These are phyloP conservation scores for Scaptomyza reducta DNA, from an alignment of 2,888 invertebrate species.

Conservation along the genomic window DNA sequence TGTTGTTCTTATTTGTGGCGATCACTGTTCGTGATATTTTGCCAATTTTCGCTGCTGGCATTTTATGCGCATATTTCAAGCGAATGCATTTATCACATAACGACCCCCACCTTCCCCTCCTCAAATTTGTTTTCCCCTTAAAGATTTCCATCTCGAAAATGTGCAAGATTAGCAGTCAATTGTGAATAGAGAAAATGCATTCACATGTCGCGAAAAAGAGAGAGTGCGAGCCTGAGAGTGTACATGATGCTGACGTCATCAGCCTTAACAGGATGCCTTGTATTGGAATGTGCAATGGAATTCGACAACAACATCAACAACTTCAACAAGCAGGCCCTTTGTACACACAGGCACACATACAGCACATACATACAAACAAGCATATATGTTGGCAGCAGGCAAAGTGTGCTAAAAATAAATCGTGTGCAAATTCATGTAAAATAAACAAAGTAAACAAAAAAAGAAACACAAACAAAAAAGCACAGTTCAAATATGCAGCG, in stretches of 20 bases:
- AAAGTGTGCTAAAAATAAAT: slow-evolving; percentile 58
- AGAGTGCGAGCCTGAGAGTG: neutral
- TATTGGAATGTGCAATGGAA: slow-evolving; percentile 27
- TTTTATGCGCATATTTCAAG: slow-evolving; percentile 53
- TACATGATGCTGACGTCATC: slow-evolving; percentile 32
- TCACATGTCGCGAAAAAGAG: neutral
- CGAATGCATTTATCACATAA: slow-evolving; percentile 58
- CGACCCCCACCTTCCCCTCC: neutral
- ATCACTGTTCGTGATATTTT: slow-evolving; percentile 66
- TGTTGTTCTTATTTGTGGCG: slow-evolving; percentile 26
- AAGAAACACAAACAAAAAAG: slow-evolving; percentile 23
- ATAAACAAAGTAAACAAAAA: slow-evolving; percentile 30
- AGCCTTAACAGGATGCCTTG: slow-evolving; percentile 25
- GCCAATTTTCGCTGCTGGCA: slow-evolving; percentile 45
- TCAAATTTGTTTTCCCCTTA: neutral
- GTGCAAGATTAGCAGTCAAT: slow-evolving; percentile 33
- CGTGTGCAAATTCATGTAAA: slow-evolving; percentile 41
- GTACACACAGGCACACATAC: neutral
- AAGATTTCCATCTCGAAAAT: slow-evolving; percentile 6
- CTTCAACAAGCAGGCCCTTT: slow-evolving; percentile 10
- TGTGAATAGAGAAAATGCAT: slow-evolving; percentile 59
- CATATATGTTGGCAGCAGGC: slow-evolving; percentile 17
- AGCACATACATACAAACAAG: neutral
- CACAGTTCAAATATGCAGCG: slow-evolving; percentile 45
- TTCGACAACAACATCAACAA: slow-evolving; percentile 12